Evolutionary conservation across 1,140 invertebrate genomes (phyloP), one percentile per base, ranked within the genome.

Genomic region (Mactra quadrangularis): DNA sequence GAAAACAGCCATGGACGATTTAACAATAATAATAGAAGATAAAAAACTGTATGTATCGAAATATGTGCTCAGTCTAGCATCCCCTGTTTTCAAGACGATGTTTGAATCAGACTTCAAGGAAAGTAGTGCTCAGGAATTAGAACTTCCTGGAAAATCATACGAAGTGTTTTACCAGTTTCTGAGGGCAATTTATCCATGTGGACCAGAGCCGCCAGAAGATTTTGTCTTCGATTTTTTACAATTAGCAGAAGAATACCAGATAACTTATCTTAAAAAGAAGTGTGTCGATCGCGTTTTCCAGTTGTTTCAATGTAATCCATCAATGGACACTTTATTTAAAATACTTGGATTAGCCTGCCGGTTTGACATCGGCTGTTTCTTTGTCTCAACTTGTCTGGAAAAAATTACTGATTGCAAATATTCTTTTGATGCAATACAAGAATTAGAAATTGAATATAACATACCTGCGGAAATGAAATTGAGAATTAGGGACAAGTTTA

Each of bases 21-120:
- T 68, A n/a, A 38, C 62, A n/a, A 22, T 71, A 3, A 55, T 71
- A 17, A 47, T 71, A n/a, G 68, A 71, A 35, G 27, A 35, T 27
- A 31, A 45, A 53, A 29, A 55, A 6, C 27, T 71, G 3, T 55
- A 52, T 35, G 68, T 71, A 7, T 31, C 52, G 6, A 71, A 71
- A 33, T 45, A 45, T 31, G 22, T 71, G 3, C 50, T 71, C 17
- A 27, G 45, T 3, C 15, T 71, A 3, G 45, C 27, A 17, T 71
- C 68, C 15, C 68, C 68, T 25, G 68, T 71, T 1, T 53, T 71
- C 38, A n/a, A 45, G 19, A 55, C 6, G 19, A 71, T 71, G 68
- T 71, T 71, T 29, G 25, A 71, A 35, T 38, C 33, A 1, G 62
- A 68, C 3, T 68, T 41, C 41, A 38, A 68, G 27, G 33, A 38